phyloP scores from a whole-genome alignment of 2,888 invertebrate genomes.

The Euspilapteryx auroguttella region DNA sequence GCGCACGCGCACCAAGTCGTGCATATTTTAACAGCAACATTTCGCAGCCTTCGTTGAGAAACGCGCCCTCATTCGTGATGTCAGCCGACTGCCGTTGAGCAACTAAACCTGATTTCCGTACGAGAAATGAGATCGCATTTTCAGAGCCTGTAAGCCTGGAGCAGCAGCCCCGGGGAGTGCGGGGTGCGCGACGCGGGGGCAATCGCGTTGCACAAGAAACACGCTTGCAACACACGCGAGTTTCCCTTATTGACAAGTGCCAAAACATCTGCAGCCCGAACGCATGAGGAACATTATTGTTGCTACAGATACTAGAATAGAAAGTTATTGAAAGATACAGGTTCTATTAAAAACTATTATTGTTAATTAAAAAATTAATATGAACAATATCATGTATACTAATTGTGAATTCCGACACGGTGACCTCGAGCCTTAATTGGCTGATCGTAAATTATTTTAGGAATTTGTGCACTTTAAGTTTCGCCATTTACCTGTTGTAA shows the following conservation, averaged over 20 bases:
- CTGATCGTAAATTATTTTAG: too few relatives aligned
- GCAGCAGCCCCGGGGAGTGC: slow-evolving; percentile 6
- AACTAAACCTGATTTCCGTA: slow-evolving; percentile 52
- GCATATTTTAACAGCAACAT: slow-evolving; percentile 52
- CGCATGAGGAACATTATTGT: too few relatives aligned
- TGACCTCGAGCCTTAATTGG: background rate
- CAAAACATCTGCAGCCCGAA: slow-evolving; percentile 10
- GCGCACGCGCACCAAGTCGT: slow-evolving; percentile 37
- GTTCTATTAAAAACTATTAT: background rate
- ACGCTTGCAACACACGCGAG: too few relatives aligned
- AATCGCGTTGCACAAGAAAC: too few relatives aligned
- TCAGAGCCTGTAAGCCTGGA: slow-evolving; percentile 16
- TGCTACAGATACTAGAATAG: too few relatives aligned
- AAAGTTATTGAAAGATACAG: slow-evolving; percentile 20
- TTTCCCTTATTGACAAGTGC: slow-evolving; percentile 21
- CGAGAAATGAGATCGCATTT: slow-evolving; percentile 39
- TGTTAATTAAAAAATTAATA: too few relatives aligned
- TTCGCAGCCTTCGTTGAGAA: slow-evolving; percentile 56
- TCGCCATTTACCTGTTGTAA: too few relatives aligned
- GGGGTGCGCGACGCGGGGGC: too few relatives aligned
- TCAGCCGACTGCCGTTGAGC: slow-evolving; percentile 38
- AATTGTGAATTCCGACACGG: slow-evolving; percentile 1
- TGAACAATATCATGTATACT: slow-evolving; percentile 3
- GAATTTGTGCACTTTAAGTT: too few relatives aligned
- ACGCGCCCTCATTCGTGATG: slow-evolving; percentile 54